Conservation (phyloP, 2,113 vertebrate genomes). For the Epinephelus lanceolatus region DNA sequence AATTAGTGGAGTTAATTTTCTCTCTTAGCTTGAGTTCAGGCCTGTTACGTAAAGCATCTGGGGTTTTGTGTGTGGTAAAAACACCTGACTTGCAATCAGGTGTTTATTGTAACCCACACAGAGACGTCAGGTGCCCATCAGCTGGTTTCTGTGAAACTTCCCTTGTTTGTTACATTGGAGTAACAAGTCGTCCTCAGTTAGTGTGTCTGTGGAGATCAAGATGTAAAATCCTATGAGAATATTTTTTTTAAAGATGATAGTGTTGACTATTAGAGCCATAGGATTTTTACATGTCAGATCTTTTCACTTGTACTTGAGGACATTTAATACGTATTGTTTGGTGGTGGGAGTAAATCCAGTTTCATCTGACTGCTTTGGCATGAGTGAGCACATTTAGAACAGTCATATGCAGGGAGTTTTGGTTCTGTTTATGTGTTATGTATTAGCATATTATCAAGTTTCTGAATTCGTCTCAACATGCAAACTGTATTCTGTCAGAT, state of each 20-base stretch:
- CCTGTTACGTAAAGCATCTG: constrained; percentile 79
- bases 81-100: constrained; percentile 48
- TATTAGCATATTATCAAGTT: background rate
- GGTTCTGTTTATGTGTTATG: background rate
- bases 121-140: constrained; percentile 75
- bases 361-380: background rate
- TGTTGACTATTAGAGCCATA: background rate
- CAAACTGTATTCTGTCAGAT: background rate
- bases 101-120: constrained; percentile 46
- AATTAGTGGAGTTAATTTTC: constrained; percentile 7
- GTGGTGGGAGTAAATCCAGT: constrained; percentile 4
- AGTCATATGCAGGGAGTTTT: background rate
- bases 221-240: constrained; percentile 4
- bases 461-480: background rate
- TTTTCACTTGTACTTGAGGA: constrained; percentile 18
- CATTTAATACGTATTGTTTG: background rate
- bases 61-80: constrained; percentile 60
- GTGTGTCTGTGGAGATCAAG: constrained; percentile 34
- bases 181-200: constrained; percentile 72
- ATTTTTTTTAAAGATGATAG: background rate
- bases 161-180: constrained; percentile 86
- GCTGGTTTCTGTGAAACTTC: constrained; percentile 95
- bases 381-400: background rate
- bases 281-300: constrained; percentile 23
- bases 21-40: constrained; percentile 54